Evolutionary conservation across 2,113 vertebrate species (phyloP).

Genomic region (Ciconia stormi): DNA sequence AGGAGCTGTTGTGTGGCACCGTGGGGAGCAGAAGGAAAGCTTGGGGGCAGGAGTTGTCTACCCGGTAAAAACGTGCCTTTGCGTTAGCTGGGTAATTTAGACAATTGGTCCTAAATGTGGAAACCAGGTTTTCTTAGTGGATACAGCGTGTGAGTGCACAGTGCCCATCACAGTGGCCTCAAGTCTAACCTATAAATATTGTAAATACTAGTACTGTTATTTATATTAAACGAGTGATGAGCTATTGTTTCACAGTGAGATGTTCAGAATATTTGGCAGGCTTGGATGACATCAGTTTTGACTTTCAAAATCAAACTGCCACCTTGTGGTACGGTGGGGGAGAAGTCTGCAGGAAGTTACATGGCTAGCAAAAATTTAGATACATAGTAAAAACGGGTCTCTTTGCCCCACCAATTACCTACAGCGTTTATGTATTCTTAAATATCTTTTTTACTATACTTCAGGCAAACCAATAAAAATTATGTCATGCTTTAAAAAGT

Average conservation of each 20-base stretch:
- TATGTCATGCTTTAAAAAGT: neutral
- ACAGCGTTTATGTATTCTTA: neutral
- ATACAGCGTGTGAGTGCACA: neutral
- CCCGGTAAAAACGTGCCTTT: neutral
- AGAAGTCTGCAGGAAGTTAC: neutral
- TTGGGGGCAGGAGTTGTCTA: neutral
- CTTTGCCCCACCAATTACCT: neutral
- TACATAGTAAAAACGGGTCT: neutral
- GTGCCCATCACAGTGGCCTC: neutral
- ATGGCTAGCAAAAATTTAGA: neutral
- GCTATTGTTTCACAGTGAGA: neutral
- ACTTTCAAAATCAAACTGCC: constrained; percentile 48
- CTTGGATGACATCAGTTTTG: neutral
- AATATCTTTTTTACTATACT: neutral
- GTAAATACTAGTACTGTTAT: neutral
- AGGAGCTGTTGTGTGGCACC: neutral
- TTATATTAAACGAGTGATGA: neutral
- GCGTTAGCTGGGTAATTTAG: neutral
- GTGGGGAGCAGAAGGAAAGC: neutral
- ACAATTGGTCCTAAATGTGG: neutral
- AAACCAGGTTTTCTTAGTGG: neutral
- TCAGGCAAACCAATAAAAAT: neutral
- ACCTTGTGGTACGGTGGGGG: neutral
- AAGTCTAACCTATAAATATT: neutral
- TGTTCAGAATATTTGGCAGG: neutral